Evolutionary conservation across 2,888 invertebrate genomes (phyloP).

Genomic region (Drosophila picticornis): DNA sequence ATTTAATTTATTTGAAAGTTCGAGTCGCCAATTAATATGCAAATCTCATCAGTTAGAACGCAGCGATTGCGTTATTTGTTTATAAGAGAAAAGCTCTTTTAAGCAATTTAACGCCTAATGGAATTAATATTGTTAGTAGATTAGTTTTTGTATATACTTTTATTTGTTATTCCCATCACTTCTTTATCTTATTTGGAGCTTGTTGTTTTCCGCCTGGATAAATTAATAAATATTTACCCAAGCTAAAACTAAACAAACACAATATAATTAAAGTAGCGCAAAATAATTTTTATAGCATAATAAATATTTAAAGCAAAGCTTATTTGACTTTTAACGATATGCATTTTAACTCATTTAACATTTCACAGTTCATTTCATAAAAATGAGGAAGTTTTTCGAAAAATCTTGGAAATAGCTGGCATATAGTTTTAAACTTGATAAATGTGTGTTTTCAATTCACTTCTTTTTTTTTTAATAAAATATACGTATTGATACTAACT

Average conservation of each 20-base stretch:
- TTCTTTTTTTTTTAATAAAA: neutral
- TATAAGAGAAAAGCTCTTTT: conserved; percentile 8
- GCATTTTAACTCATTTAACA: neutral
- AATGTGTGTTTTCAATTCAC: neutral
- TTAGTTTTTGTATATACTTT: neutral
- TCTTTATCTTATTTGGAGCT: conserved; percentile 10
- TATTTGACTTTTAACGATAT: neutral
- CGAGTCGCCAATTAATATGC: conserved; percentile 57
- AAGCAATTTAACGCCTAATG: neutral
- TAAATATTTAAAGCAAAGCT: neutral
- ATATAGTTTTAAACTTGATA: neutral
- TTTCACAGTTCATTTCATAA: neutral
- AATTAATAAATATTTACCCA: conserved; percentile 1
- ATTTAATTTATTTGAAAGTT: conserved; percentile 69
- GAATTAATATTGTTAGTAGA: neutral
- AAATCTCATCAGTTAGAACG: conserved; percentile 27
- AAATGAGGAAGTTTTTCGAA: neutral
- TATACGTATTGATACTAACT: conserved; percentile 37
- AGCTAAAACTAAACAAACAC: conserved; percentile 1
- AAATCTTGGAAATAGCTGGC: neutral
- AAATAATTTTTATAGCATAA: neutral
- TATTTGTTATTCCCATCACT: conserved; percentile 16
- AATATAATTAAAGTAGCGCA: neutral
- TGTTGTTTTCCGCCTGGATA: conserved; percentile 1
- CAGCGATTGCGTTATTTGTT: conserved; percentile 31